Conservation (phyloP, 2,113 vertebrate genomes). For the Phocoena phocoena region DNA sequence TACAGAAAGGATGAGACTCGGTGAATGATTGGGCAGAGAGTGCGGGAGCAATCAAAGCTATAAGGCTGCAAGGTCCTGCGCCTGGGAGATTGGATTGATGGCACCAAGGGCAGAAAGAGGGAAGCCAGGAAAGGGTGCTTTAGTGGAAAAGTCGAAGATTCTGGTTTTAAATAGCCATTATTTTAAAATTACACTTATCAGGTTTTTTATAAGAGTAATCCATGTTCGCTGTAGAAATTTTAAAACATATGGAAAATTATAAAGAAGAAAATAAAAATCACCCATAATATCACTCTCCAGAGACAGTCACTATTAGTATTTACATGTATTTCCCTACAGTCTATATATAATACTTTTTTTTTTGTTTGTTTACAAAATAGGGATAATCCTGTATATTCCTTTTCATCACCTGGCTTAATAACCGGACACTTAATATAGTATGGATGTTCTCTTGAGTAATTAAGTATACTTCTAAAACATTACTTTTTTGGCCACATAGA, state of each 20-base stretch:
- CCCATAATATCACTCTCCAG: background rate
- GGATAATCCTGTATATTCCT: background rate
- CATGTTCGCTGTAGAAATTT: background rate
- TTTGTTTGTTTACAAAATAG: slow-evolving; percentile 2
- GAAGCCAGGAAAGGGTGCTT: background rate
- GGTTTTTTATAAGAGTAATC: background rate
- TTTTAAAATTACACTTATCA: background rate
- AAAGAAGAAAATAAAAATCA: slow-evolving; percentile 19
- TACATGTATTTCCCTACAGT: background rate
- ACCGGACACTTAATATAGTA: background rate
- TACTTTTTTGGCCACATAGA: background rate
- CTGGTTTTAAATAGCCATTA: slow-evolving; percentile 14
- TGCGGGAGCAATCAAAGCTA: background rate
- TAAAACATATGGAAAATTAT: slow-evolving; percentile 13
- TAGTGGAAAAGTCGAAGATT: background rate
- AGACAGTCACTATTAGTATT: background rate
- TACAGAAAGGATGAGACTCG: background rate
- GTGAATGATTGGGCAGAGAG: background rate
- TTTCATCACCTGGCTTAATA: slow-evolving; percentile 16
- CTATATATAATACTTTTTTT: background rate
- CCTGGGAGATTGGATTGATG: background rate
- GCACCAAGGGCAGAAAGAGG: background rate
- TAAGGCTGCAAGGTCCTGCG: background rate
- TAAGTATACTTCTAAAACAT: background rate
- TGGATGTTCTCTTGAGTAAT: slow-evolving; percentile 18